phyloP scores from a whole-genome alignment of 2,888 invertebrate genomes.

The Lasioglossum figueresi region DNA sequence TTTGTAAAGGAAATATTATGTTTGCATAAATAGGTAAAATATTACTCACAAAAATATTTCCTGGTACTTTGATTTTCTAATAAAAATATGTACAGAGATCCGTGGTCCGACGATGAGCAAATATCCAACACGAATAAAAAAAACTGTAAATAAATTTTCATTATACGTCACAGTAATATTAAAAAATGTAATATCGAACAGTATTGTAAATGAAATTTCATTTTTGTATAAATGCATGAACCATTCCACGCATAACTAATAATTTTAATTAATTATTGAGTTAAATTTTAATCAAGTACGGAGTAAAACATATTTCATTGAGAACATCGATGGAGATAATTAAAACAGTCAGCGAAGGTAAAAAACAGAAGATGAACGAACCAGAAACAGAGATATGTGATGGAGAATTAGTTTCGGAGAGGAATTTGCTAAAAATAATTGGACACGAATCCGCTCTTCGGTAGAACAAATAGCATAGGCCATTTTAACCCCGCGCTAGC shows the following conservation, averaged over 20 bases:
- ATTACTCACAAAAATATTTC: no score
- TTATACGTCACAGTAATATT: background rate
- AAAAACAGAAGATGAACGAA: background rate
- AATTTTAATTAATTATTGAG: background rate
- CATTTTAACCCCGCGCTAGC: background rate
- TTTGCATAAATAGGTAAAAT: no score
- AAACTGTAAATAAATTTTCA: background rate
- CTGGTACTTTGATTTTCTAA: no score
- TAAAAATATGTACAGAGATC: no score
- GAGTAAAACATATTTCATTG: background rate
- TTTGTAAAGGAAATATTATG: no score
- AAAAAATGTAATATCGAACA: background rate
- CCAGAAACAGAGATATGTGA: background rate
- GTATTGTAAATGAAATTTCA: background rate
- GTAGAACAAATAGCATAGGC: background rate
- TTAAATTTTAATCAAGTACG: background rate
- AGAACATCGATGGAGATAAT: background rate
- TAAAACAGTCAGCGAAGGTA: background rate
- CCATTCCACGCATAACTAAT: background rate
- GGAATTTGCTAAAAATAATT: constrained; percentile 25
- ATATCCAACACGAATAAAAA: background rate
- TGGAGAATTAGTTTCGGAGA: background rate
- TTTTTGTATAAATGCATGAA: background rate
- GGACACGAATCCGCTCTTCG: background rate
- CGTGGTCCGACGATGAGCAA: background rate